Evolutionary conservation across 2,113 vertebrate species (phyloP).

Genomic region (Pungitius pungitius): DNA sequence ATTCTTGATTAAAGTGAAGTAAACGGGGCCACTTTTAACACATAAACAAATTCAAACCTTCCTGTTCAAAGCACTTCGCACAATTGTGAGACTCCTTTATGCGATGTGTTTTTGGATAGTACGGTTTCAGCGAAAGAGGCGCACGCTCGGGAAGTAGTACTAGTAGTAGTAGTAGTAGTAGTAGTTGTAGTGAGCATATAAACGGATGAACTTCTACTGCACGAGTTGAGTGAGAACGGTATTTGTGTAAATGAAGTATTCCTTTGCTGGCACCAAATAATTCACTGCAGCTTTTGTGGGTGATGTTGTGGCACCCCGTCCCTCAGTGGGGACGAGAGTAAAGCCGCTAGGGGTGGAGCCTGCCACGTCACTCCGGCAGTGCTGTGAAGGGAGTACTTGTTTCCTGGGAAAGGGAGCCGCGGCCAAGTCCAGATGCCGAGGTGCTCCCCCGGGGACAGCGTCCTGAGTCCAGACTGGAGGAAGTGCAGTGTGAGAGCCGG

Average conservation of each 20-base stretch:
- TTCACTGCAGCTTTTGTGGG: slow-evolving; percentile 30
- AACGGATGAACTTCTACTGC: neutral
- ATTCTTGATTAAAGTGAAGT: neutral
- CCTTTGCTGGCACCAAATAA: slow-evolving; percentile 17
- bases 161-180: too few species aligned
- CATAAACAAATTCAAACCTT: neutral
- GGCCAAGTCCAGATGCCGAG: slow-evolving; percentile 91
- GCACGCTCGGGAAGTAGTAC: neutral
- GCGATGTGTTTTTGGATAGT: neutral
- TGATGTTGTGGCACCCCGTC: slow-evolving; percentile 45
- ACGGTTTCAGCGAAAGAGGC: neutral
- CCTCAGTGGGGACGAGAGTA: slow-evolving; percentile 38
- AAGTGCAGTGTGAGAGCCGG: slow-evolving; percentile 77
- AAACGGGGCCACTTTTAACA: neutral
- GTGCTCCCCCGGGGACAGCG: slow-evolving; percentile 83
- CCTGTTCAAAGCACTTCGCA: neutral
- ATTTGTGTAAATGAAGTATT: neutral
- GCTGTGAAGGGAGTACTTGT: slow-evolving; percentile 83
- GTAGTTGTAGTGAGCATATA: neutral
- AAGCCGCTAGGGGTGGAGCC: slow-evolving; percentile 72
- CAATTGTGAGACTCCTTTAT: neutral
- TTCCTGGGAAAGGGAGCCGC: slow-evolving; percentile 90
- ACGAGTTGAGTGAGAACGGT: neutral
- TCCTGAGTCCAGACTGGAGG: slow-evolving; percentile 80
- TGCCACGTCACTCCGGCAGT: slow-evolving; percentile 76